Evolutionary conservation across 2,113 vertebrate species (phyloP).

Genomic region (Dasyornis broadbenti): DNA sequence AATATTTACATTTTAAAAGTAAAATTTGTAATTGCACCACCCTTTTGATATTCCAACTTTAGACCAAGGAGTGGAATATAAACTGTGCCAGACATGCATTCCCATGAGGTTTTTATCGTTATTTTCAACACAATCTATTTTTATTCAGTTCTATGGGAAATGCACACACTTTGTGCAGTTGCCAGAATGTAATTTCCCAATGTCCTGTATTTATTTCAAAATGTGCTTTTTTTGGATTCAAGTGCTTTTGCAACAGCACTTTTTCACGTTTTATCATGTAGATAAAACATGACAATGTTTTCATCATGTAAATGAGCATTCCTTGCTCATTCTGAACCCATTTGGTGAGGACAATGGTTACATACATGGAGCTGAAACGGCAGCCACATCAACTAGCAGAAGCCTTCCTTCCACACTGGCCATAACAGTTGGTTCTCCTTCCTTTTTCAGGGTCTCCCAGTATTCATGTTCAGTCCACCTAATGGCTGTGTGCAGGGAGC

Average conservation of each 20-base stretch:
- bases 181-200: constrained; percentile 67
- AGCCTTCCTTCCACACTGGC: neutral
- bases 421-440: neutral
- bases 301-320: too few relatives aligned
- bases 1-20: constrained; percentile 20
- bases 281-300: too few relatives aligned
- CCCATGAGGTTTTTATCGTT: constrained; percentile 62
- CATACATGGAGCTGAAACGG: neutral
- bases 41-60: constrained; percentile 30
- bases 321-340: neutral
- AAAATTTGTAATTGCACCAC: neutral
- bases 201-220: constrained; percentile 49
- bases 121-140: constrained; percentile 69
- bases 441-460: neutral
- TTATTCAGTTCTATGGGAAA: constrained; percentile 74
- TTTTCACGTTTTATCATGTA: neutral
- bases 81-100: constrained; percentile 60
- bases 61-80: constrained; percentile 16
- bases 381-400: neutral
- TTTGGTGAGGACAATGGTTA: neutral
- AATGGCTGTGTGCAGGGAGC: neutral
- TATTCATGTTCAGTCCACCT: neutral
- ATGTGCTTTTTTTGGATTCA: constrained; percentile 22
- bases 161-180: constrained; percentile 56
- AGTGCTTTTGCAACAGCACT: neutral